These are phyloP conservation scores for Lucinisca nassula DNA, from an alignment of 2,888 invertebrate genomes.

Conservation along the genomic window DNA sequence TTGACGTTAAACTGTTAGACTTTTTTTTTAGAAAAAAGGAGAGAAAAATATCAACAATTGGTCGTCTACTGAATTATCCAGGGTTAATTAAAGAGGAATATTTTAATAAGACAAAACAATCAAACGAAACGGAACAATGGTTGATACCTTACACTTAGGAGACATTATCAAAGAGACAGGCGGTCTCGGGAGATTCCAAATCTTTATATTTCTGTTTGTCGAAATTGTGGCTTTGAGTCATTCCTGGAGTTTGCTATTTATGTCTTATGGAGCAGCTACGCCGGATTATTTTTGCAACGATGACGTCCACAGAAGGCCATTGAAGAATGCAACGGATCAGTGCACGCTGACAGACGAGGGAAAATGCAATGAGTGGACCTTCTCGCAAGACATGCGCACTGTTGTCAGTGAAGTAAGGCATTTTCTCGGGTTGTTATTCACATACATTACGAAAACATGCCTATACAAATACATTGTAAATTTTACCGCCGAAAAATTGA, in stretches of 20 bases:
- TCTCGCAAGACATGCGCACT: conserved; percentile 4
- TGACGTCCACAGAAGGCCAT: neutral
- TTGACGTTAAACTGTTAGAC: too few species aligned
- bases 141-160: neutral
- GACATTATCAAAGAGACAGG: conserved; percentile 9
- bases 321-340: neutral
- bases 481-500: too few species aligned
- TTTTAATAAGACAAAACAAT: too few species aligned
- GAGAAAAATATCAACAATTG: too few species aligned
- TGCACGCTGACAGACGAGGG: neutral
- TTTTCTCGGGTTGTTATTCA: too few species aligned
- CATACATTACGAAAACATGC: too few species aligned
- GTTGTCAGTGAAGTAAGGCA: conserved; percentile 7
- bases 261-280: neutral
- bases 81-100: too few species aligned
- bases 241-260: conserved; percentile 7
- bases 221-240: neutral
- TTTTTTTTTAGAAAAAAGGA: too few species aligned
- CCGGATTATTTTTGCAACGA: neutral
- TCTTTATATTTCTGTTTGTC: neutral
- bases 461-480: too few species aligned
- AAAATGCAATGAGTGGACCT: neutral
- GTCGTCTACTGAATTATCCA: too few species aligned
- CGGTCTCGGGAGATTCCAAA: neutral
- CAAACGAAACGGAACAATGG: too few species aligned